Conservation (phyloP, 2,113 vertebrate genomes). For the Xenotilapia caudafasciata region DNA sequence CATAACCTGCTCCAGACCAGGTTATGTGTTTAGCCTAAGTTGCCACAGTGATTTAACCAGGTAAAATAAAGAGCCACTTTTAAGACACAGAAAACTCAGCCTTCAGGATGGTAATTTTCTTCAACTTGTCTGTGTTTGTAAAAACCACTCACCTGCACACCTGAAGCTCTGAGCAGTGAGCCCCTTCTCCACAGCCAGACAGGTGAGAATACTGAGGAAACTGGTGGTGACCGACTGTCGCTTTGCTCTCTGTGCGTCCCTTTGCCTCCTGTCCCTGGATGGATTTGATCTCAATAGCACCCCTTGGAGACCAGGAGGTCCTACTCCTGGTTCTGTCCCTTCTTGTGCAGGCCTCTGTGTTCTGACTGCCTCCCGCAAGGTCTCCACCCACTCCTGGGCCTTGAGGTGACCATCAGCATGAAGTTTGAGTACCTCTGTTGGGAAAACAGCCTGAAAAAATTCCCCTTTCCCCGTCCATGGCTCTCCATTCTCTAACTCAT, state of each 20-base stretch:
- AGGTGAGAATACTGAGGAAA: slow-evolving; percentile 94
- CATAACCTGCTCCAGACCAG: background rate
- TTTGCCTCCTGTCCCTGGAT: slow-evolving; percentile 56
- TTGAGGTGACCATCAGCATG: slow-evolving; percentile 80
- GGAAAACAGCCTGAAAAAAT: slow-evolving; percentile 84
- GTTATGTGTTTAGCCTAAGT: background rate
- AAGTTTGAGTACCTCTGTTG: slow-evolving; percentile 82
- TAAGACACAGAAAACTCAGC: background rate
- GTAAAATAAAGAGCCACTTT: background rate
- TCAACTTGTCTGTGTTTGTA: background rate
- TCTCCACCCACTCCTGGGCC: slow-evolving; percentile 88
- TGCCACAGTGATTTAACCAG: background rate
- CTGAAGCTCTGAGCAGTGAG: slow-evolving; percentile 96
- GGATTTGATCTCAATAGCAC: slow-evolving; percentile 78
- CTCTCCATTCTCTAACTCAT: slow-evolving; percentile 11
- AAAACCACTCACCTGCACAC: slow-evolving; percentile 84
- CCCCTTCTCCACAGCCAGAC: slow-evolving; percentile 90
- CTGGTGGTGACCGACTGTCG: slow-evolving; percentile 94
- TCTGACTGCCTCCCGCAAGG: slow-evolving; percentile 74
- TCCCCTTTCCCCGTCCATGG: background rate
- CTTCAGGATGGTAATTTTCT: background rate
- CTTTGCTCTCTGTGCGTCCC: slow-evolving; percentile 76
- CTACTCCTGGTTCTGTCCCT: slow-evolving; percentile 8
- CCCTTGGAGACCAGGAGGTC: slow-evolving; percentile 55
- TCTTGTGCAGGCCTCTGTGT: slow-evolving; percentile 64